phyloP scores from a whole-genome alignment of 2,888 invertebrate genomes.

The Cataglyphis altisquamis region DNA sequence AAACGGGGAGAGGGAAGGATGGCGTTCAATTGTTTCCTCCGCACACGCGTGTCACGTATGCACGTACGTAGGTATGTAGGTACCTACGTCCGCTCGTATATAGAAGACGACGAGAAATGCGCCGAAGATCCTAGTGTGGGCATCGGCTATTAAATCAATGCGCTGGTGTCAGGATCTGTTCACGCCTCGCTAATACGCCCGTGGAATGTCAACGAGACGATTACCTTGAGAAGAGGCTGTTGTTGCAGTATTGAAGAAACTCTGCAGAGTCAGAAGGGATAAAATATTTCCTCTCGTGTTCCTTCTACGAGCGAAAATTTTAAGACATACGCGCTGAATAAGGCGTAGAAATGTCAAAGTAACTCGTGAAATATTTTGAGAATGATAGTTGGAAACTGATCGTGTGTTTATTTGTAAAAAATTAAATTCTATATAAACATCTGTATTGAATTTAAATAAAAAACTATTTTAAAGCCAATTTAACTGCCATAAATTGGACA shows the following conservation, averaged over 20 bases:
- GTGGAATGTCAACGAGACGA: constrained; percentile 76
- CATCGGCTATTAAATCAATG: constrained; percentile 85
- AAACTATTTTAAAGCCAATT: neutral
- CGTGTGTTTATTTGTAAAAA: neutral
- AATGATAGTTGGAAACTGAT: neutral
- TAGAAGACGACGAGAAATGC: constrained; percentile 49
- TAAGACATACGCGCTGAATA: neutral
- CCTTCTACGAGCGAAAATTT: constrained; percentile 4
- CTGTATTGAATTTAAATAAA: neutral
- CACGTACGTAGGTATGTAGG: constrained; percentile 78
- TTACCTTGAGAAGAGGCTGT: constrained; percentile 46
- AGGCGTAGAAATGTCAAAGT: neutral
- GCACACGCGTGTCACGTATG: constrained; percentile 84
- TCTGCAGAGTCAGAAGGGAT: constrained; percentile 13
- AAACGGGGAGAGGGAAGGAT: constrained; percentile 72
- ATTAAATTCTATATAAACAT: neutral
- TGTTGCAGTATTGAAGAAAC: constrained; percentile 1
- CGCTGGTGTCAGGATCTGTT: constrained; percentile 83
- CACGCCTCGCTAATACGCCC: constrained; percentile 83
- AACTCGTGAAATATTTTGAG: neutral
- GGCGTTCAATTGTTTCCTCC: constrained; percentile 85
- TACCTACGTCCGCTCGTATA: constrained; percentile 73
- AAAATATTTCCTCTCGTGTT: neutral
- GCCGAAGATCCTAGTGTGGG: constrained; percentile 79
- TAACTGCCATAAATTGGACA: neutral